Conservation (phyloP, 2,888 invertebrate species). For the Terebella lapidaria region DNA sequence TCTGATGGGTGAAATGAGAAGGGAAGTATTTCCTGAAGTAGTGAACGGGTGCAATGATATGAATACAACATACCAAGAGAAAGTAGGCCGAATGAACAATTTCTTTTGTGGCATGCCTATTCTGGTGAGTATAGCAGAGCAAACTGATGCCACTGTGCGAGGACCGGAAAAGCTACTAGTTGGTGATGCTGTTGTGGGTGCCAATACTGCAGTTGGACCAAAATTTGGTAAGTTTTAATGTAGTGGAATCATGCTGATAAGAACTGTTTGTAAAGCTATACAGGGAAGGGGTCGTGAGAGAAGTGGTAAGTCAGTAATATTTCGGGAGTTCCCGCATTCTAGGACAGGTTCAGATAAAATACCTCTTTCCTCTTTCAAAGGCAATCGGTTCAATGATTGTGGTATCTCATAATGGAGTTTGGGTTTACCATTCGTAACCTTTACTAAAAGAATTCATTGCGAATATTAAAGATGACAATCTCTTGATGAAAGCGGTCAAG, state of each 20-base stretch:
- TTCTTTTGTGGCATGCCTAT: conserved; percentile 1
- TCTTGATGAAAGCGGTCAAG: background rate
- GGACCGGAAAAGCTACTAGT: background rate
- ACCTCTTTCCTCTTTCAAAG: background rate
- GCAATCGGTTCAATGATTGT: background rate
- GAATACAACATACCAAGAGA: background rate
- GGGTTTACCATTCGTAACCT: background rate
- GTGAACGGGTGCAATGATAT: background rate
- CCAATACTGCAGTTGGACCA: background rate
- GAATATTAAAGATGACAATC: background rate
- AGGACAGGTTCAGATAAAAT: background rate
- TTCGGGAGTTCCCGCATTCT: background rate
- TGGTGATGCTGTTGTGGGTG: conserved; percentile 1
- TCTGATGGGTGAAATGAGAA: background rate
- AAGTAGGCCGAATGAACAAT: background rate
- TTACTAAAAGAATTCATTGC: background rate
- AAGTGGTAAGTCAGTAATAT: background rate
- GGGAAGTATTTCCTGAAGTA: background rate
- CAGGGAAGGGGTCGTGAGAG: background rate
- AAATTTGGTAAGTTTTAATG: background rate
- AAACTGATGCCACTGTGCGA: background rate
- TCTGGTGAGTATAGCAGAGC: conserved; percentile 1
- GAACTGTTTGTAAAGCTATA: background rate
- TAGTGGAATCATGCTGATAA: background rate
- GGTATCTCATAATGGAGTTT: background rate